Conservation (phyloP, 2,113 vertebrate genomes). For the Pteropus alecto region DNA sequence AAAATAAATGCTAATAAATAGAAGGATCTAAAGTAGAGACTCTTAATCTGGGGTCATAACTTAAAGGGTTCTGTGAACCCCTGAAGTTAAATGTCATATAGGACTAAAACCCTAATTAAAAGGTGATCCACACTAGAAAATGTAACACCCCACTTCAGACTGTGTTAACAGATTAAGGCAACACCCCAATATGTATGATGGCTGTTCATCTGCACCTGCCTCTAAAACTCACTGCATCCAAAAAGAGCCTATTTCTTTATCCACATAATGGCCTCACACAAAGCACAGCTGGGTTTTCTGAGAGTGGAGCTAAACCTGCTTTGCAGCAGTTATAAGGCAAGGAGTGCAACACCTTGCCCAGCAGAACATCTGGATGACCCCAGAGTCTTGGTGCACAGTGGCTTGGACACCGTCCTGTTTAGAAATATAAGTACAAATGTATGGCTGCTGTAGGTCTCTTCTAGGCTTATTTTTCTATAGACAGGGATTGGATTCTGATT, state of each 20-base stretch:
- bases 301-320: background rate
- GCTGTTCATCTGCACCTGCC: background rate
- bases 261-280: background rate
- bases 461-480: conserved; percentile 44
- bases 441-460: conserved; percentile 18
- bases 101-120: conserved; percentile 31
- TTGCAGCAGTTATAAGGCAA: background rate
- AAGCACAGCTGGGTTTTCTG: conserved; percentile 8
- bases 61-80: background rate
- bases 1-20: background rate
- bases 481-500: conserved; percentile 59
- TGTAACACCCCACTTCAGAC: background rate
- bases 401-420: background rate
- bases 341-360: background rate
- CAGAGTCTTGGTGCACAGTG: background rate
- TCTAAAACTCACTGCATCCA: conserved; percentile 10
- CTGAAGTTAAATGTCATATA: conserved; percentile 39
- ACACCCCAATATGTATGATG: background rate
- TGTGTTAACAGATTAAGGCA: conserved; percentile 6
- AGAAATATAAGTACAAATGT: background rate
- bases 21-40: background rate
- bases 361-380: conserved; percentile 12
- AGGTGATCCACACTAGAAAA: conserved; percentile 12
- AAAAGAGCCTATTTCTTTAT: conserved; percentile 40
- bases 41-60: background rate